A percentile compares a stretch with the other conserved stretches of the same genome.
Conservation (phyloP, 2,113 vertebrate genomes). For the Phylloscopus trochilus region DNA sequence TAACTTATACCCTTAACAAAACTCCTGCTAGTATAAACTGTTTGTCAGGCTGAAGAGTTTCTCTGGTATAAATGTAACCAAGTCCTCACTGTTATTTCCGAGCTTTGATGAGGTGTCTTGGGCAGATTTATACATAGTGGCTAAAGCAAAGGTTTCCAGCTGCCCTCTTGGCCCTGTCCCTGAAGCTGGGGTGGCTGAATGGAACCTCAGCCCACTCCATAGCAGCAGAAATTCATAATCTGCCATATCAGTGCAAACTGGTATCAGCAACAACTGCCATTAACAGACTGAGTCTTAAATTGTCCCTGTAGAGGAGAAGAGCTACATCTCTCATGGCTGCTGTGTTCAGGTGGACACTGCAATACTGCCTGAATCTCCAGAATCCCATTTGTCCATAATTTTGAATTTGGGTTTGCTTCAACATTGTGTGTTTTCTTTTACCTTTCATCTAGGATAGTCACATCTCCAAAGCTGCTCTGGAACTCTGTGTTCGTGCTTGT, state of each 20-base stretch:
- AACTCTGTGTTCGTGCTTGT: background rate
- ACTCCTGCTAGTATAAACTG: background rate
- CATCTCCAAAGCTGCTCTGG: background rate
- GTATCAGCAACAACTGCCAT: background rate
- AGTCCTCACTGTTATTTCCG: background rate
- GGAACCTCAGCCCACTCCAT: background rate
- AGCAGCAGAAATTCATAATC: background rate
- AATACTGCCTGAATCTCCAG: background rate
- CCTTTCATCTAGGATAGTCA: background rate
- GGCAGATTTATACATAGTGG: background rate
- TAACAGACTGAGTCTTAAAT: background rate
- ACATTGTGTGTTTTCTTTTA: background rate
- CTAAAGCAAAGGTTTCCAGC: background rate
- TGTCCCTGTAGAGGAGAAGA: background rate
- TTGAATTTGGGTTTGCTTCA: background rate
- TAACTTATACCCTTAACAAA: background rate
- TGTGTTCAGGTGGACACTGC: background rate
- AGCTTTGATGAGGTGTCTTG: background rate
- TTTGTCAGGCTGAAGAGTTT: conserved; percentile 22
- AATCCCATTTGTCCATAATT: background rate
- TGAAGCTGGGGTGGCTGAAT: background rate
- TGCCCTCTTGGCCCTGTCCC: background rate
- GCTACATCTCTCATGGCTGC: background rate
- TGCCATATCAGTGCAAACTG: background rate
- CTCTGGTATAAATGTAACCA: background rate